Conservation (phyloP, 2,113 vertebrate species). For the Catharus fuscescens region DNA sequence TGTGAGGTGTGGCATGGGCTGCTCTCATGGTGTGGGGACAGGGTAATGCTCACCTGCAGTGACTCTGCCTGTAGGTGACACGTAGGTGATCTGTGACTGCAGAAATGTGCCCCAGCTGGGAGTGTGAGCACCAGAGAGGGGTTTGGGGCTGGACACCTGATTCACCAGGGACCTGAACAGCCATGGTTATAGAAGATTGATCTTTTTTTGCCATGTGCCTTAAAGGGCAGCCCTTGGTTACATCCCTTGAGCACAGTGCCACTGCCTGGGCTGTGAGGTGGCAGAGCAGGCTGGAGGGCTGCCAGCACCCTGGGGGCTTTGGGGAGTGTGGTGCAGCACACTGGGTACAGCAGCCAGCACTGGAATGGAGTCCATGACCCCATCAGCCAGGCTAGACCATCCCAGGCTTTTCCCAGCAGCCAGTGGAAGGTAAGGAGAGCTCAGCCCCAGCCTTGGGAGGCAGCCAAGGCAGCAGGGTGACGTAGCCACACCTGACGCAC, state of each 20-base stretch:
- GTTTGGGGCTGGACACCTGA: not conserved
- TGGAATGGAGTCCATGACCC: rapidly evolving
- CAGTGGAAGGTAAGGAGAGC: not conserved
- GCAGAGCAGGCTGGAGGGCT: not conserved
- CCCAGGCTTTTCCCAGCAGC: not conserved
- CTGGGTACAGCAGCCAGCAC: not conserved
- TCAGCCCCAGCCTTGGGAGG: slow-evolving; percentile 10
- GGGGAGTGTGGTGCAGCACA: rapidly evolving
- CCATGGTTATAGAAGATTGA: rapidly evolving
- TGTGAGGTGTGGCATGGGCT: not conserved
- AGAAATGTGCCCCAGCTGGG: not conserved
- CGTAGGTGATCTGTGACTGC: not conserved
- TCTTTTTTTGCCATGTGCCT: not conserved
- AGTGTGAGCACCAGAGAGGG: not conserved
- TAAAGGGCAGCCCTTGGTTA: not conserved
- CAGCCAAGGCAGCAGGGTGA: not conserved
- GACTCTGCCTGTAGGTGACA: not conserved
- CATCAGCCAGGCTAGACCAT: rapidly evolving
- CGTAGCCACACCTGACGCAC: slow-evolving; percentile 25
- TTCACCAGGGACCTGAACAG: not conserved
- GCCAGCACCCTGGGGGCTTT: not conserved
- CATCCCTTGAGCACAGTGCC: not conserved
- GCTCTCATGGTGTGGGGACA: not conserved
- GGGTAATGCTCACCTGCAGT: not conserved
- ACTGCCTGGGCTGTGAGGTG: not conserved